Evolutionary conservation across 2,113 vertebrate genomes (phyloP), one percentile per base, ranked within the genome.

Genomic region (Aythya baeri): DNA sequence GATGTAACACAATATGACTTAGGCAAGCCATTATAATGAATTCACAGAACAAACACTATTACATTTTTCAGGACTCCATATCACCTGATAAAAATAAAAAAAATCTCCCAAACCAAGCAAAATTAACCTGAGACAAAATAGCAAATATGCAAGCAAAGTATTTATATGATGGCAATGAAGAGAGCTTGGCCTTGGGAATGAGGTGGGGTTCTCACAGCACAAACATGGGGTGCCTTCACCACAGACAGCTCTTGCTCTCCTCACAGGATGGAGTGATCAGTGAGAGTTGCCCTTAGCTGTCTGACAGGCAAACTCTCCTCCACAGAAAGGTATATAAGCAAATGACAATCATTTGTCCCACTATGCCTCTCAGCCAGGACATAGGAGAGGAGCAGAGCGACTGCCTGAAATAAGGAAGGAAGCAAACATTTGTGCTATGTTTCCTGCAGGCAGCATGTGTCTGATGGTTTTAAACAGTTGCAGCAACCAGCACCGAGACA

Each of bases 161-260:
- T 49, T 25, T 8, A 4, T 8, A 7, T 18, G 10, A 21, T 23
- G 54, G 21, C 58, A 72, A 38, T 17, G 73, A 78, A 32, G 80
- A 36, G 17, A 63, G 6, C 18, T 52, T 68, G 75, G 23, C 29
- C 9, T 14, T 52, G 43, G 63, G 9, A 23, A 2, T 1, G 5
- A 3, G 4, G 10, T 31, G 23, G 14, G 2, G 20, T 17, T 36
- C 0, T 1, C 7, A 6, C 7, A 44, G 41, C 14, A 14, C 7
- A 1, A 2, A 25, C 22, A 27, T 44, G 49, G 27, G 20, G 17
- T n/a, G 58, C 15, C 62, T 32, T n/a, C 22, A 9, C 27, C 55
- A 4, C 0, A 5, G 1, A 11, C 41, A 59, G 44, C 21, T 22
- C 2, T 3, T 8, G 41, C 26, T 55, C 49, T 41, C 32, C 38